Conservation (phyloP, 2,888 invertebrate species). For the Rhorus exstirpatorius region DNA sequence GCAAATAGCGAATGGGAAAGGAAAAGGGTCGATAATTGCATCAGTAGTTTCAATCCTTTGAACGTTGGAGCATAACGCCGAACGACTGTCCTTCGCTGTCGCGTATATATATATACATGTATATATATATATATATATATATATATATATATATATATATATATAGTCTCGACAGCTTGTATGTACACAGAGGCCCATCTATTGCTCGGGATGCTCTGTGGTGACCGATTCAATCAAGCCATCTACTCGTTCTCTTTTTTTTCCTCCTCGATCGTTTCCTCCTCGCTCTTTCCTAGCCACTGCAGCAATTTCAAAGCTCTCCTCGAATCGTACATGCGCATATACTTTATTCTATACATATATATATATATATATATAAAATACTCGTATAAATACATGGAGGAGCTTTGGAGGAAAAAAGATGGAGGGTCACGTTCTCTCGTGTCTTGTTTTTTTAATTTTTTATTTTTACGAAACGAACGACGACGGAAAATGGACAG, state of each 20-base stretch:
- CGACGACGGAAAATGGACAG: slow-evolving; percentile 40
- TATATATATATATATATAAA: slow-evolving; percentile 1
- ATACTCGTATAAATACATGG: background rate
- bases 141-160: slow-evolving; percentile 2
- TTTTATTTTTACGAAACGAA: slow-evolving; percentile 10
- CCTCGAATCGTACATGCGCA: slow-evolving; percentile 23
- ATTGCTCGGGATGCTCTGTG: slow-evolving; percentile 61
- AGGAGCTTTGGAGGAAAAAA: slow-evolving; percentile 49
- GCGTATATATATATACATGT: background rate
- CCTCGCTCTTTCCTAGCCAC: slow-evolving; percentile 6
- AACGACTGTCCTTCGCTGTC: slow-evolving; percentile 33
- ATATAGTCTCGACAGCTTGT: slow-evolving; percentile 6
- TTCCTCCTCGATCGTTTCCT: background rate
- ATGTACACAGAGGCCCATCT: slow-evolving; percentile 13
- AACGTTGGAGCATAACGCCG: slow-evolving; percentile 78
- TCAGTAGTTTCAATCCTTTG: slow-evolving; percentile 79
- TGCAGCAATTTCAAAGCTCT: slow-evolving; percentile 56
- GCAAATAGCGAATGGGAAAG: slow-evolving; percentile 50
- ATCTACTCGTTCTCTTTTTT: slow-evolving; percentile 64
- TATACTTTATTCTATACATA: background rate
- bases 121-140: no score
- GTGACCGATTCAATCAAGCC: slow-evolving; percentile 81
- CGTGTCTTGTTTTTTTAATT: slow-evolving; percentile 20
- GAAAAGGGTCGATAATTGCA: slow-evolving; percentile 78
- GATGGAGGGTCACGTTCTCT: slow-evolving; percentile 36